A percentile compares a stretch with the other conserved stretches of the same genome.
These are phyloP conservation scores for Anhinga anhinga DNA, from an alignment of 2,113 vertebrate species.

Conservation along the genomic window DNA sequence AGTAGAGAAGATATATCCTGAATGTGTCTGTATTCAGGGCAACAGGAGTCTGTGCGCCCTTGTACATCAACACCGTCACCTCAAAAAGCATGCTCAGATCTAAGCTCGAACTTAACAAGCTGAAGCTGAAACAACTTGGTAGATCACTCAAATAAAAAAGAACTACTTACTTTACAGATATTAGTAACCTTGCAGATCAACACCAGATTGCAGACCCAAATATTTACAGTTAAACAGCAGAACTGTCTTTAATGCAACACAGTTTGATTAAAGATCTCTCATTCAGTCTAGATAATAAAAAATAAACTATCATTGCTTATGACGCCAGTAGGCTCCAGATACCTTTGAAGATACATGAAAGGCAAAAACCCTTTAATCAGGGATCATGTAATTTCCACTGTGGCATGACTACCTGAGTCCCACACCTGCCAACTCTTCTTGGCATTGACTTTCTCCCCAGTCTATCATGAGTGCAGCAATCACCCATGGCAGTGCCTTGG, in stretches of 20 bases:
- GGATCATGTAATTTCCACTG: not conserved
- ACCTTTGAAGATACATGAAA: not conserved
- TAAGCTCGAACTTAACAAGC: not conserved
- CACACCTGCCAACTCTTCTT: not conserved
- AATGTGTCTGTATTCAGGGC: not conserved
- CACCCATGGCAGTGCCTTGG: not conserved
- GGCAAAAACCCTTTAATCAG: not conserved
- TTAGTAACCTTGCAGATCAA: not conserved
- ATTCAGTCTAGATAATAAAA: not conserved
- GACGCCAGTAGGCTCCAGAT: not conserved
- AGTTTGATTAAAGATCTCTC: not conserved
- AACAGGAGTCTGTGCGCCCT: not conserved
- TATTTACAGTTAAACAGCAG: constrained; percentile 17
- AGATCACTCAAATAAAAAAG: not conserved
- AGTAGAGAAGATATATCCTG: not conserved
- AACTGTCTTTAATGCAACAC: not conserved
- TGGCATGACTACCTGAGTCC: not conserved
- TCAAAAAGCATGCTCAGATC: not conserved
- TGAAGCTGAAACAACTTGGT: not conserved
- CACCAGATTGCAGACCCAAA: constrained; percentile 5
- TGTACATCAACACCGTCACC: not conserved
- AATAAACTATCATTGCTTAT: not conserved
- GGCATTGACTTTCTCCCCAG: not conserved
- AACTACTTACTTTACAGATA: not conserved
- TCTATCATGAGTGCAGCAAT: not conserved